Evolutionary conservation across 2,888 invertebrate genomes (phyloP).

Genomic region (Tetheella fluctuosa): DNA sequence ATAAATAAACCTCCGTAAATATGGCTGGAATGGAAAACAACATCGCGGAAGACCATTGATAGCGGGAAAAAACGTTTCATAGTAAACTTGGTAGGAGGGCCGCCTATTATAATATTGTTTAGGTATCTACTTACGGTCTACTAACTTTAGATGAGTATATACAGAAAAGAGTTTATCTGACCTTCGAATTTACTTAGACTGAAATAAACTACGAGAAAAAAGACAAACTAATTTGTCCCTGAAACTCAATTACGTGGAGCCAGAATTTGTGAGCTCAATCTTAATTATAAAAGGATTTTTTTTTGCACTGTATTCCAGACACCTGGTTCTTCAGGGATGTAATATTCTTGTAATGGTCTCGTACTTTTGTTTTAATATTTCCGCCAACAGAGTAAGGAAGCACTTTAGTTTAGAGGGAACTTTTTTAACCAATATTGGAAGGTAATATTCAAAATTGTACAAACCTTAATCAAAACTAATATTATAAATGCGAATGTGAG

Average conservation of each 20-base stretch:
- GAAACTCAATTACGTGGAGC: neutral
- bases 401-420: neutral
- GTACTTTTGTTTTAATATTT: neutral
- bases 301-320: neutral
- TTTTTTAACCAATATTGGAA: too few relatives aligned
- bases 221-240: conserved; percentile 8
- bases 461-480: too few relatives aligned
- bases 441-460: too few relatives aligned
- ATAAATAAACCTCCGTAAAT: too few relatives aligned
- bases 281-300: neutral
- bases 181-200: neutral
- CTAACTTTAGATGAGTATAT: too few relatives aligned
- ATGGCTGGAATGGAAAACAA: too few relatives aligned
- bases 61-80: too few relatives aligned
- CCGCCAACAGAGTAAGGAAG: neutral
- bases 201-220: neutral
- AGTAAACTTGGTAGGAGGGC: too few relatives aligned
- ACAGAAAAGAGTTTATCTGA: neutral
- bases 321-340: neutral
- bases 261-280: neutral
- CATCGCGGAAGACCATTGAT: too few relatives aligned
- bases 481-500: too few relatives aligned
- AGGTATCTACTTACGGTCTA: too few relatives aligned
- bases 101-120: too few relatives aligned
- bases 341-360: neutral